phyloP scores from a whole-genome alignment of 2,888 invertebrate species.

The Drosophila subquinaria region DNA sequence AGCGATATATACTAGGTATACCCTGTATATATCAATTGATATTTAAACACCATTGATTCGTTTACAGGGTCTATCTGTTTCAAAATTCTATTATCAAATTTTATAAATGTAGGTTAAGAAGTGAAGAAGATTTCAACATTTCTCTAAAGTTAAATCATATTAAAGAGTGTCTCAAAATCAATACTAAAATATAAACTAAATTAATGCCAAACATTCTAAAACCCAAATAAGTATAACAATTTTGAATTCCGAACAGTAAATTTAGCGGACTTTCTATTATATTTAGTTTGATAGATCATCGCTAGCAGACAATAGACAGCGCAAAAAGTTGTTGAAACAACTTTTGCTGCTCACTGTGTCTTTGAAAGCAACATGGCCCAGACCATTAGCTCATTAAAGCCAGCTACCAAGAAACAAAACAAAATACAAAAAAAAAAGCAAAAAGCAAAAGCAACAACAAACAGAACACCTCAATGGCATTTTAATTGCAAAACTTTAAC shows the following conservation, averaged over 20 bases:
- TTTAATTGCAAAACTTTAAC: slow-evolving; percentile 74
- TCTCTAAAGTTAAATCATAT: neutral
- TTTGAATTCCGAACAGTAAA: slow-evolving; percentile 27
- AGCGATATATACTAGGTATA: too few species aligned
- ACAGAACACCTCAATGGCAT: slow-evolving; percentile 61
- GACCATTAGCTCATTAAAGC: slow-evolving; percentile 52
- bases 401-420: slow-evolving; percentile 18
- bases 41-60: too few species aligned
- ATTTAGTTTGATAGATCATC: slow-evolving; percentile 28
- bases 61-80: neutral
- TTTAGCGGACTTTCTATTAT: slow-evolving; percentile 39
- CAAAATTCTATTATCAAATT: too few species aligned
- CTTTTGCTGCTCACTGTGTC: slow-evolving; percentile 21
- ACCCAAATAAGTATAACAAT: slow-evolving; percentile 13
- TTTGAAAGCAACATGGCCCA: slow-evolving; percentile 29
- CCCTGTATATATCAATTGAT: too few species aligned
- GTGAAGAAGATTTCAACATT: too few species aligned
- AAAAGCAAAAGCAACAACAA: slow-evolving; percentile 19
- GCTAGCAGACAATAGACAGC: slow-evolving; percentile 4
- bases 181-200: neutral
- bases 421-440: neutral
- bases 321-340: slow-evolving; percentile 34
- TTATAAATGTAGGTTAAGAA: too few species aligned
- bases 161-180: neutral
- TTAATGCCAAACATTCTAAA: slow-evolving; percentile 1